Evolutionary conservation across 2,113 vertebrate species (phyloP), one percentile per base, ranked within the genome.

Genomic region (Hipposideros armiger): DNA sequence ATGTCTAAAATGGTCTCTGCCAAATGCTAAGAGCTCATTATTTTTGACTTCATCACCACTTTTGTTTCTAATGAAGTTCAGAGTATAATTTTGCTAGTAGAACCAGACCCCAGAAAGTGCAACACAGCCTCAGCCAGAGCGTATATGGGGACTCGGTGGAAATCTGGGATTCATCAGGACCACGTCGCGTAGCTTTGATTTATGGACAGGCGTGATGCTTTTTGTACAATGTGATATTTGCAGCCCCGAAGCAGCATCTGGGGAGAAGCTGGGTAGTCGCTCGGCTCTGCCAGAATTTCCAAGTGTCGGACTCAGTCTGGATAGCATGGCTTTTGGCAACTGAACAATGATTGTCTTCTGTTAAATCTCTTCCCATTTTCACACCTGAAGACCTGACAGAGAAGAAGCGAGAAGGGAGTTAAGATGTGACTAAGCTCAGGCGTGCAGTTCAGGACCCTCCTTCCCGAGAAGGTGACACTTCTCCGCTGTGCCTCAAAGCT

Each of bases 1-100:
- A 92, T 97, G 76, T 96, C 97, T 92, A 90, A 96, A 76, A 80
- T 90, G 47, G n/a, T 85, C 45, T 95, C 72, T 97, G 92, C 90
- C 95, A 96, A 98, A 94, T 98, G 76, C 84, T 95, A 96, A 97
- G 90, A 96, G 90, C 84, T 97, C 60, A 58, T 97, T 95, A 95
- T 88, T 96, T 97, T 96, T 96, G 22, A 96, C 70, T 84, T 64
- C 28, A 62, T 96, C 60, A 67, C 47, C 66, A 85, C 60, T 42
- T 96, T 96, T 97, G 47, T 96, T 95, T 96, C 40, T 95, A 97
- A 97, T 84, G 76, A 82, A 92, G 80, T 93, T 96, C 42, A 95
- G 87, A 95, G 54, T 90, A 54, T 11, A 82, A 30, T 54, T 90
- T 89, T 94, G 58, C 84, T 94, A 87, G 64, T 88, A 95, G 64